Evolutionary conservation across 2,797 vertebrate species (phyloP), one percentile per base, ranked within the genome.

Genomic region (Microctenopoma steveboyesi): DNA sequence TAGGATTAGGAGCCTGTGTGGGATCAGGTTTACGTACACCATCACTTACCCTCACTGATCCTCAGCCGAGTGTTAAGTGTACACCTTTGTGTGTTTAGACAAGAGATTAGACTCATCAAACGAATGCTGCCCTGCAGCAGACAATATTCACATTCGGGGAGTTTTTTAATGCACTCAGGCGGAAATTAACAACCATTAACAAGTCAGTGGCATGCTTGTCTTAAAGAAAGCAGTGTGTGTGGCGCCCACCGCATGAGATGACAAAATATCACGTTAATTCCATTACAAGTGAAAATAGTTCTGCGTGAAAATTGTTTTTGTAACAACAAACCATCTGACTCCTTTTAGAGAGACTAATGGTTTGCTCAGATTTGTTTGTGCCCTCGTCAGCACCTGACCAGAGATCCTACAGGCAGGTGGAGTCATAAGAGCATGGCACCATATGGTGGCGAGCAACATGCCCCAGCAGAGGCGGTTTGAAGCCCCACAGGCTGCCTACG

Each of bases 21-120:
- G 74, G 78, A 78, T 74, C 45, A 67, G 68, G 70, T 15, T 86
- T 80, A 83, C 70, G 63, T 55, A 69, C 69, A 68, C 67, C 73
- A 69, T 74, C 62, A 67, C 67, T 82, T 71, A 79, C 50, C 30
- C 56, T 59, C 12, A 27, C 65, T 85, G 85, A 87, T 76, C 79
- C 85, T 59, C 63, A 76, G 76, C 64, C 9, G 14, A 70, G 55
- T 64, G 65, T 81, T 85, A 22, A 22, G 22, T 22, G 22, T 22
- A 52, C 83, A 88, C 80, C 85, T 89, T 87, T 87, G 79, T 86
- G 84, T 86, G 68, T 58, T 63, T n/a, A 76, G 86, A 86, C 87
- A 68, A 72, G 76, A 83, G 82, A 90, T 88, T 84, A 85, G 57
- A 79, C 69, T 55, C 80, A 72, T 89, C 80, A 76, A 70, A 86